These are phyloP conservation scores for Xiphophorus birchmanni DNA, from an alignment of 2,797 vertebrate species.

Conservation along the genomic window DNA sequence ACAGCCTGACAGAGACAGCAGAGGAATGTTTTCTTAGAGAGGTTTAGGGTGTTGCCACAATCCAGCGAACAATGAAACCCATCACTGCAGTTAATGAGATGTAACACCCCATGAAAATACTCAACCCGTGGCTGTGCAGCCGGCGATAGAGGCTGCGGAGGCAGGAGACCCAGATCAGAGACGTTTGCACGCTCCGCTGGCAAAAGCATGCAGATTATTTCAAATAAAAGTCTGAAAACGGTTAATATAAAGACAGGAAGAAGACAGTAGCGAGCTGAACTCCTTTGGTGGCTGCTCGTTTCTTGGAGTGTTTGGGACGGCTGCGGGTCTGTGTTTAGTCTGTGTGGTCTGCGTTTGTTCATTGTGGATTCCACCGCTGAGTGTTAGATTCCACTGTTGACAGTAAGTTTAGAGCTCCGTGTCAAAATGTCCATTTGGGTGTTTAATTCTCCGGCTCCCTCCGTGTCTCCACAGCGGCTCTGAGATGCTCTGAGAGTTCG, in stretches of 20 bases:
- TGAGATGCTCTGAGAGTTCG: slow-evolving; percentile 52
- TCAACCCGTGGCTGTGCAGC: slow-evolving; percentile 12
- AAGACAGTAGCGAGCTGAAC: slow-evolving; percentile 70
- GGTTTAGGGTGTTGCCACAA: slow-evolving; percentile 45
- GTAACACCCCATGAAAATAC: slow-evolving; percentile 38
- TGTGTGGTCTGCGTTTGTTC: slow-evolving; percentile 80
- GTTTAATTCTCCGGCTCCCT: slow-evolving; percentile 74
- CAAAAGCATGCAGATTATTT: slow-evolving; percentile 7
- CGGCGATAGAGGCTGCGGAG: slow-evolving; percentile 8
- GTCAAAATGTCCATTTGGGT: slow-evolving; percentile 81
- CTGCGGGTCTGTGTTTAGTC: slow-evolving; percentile 79
- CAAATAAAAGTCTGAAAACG: slow-evolving; percentile 27
- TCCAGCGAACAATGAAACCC: slow-evolving; percentile 45
- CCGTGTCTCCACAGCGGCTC: slow-evolving; percentile 64
- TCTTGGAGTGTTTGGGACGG: slow-evolving; percentile 67
- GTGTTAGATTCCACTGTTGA: slow-evolving; percentile 82
- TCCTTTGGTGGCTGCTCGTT: slow-evolving; percentile 71
- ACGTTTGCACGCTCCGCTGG: not conserved
- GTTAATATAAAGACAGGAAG: slow-evolving; percentile 45
- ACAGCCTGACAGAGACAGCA: slow-evolving; percentile 29
- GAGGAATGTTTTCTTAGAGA: slow-evolving; percentile 55
- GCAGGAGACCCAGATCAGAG: slow-evolving; percentile 23
- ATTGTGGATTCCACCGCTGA: slow-evolving; percentile 79
- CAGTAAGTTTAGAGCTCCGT: slow-evolving; percentile 79
- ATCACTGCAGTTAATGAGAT: slow-evolving; percentile 37